Conservation (phyloP, 2,888 invertebrate genomes). For the Sicus ferrugineus region DNA sequence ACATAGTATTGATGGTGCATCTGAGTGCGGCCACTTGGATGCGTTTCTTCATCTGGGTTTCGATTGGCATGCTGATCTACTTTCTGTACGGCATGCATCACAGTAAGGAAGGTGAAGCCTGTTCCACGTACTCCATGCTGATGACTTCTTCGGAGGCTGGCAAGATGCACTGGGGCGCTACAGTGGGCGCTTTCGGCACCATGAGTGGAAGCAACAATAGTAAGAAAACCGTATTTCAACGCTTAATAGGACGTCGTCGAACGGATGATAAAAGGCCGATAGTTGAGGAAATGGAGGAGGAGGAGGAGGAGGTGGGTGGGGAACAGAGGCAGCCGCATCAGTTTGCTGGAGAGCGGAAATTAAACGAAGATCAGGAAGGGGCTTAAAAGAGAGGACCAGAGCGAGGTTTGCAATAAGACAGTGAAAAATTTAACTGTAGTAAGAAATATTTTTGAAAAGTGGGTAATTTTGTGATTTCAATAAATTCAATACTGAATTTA, state of each 20-base stretch:
- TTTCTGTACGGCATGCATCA: conserved; percentile 87
- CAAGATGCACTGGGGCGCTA: conserved; percentile 70
- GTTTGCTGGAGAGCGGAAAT: background rate
- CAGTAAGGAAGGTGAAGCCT: conserved; percentile 74
- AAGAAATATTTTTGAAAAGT: too few relatives aligned
- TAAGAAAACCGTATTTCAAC: conserved; percentile 55
- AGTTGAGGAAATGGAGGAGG: conserved; percentile 48
- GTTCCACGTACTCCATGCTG: conserved; percentile 71
- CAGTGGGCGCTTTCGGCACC: conserved; percentile 53
- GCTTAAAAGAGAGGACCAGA: background rate
- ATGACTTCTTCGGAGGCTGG: conserved; percentile 73
- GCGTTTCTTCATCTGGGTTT: conserved; percentile 86
- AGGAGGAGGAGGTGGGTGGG: conserved; percentile 35
- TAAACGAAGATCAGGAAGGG: background rate
- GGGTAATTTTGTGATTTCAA: background rate
- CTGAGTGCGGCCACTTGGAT: conserved; percentile 83
- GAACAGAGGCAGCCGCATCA: background rate
- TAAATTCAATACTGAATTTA: too few relatives aligned
- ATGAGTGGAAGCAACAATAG: conserved; percentile 38
- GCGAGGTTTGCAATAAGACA: background rate
- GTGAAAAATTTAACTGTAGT: too few relatives aligned
- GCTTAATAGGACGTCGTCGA: conserved; percentile 58
- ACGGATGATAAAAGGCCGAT: conserved; percentile 59
- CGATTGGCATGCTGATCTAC: conserved; percentile 81
- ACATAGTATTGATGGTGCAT: conserved; percentile 84